Evolutionary conservation across 1,140 invertebrate species (phyloP).

Genomic region (Drosophila erecta): DNA sequence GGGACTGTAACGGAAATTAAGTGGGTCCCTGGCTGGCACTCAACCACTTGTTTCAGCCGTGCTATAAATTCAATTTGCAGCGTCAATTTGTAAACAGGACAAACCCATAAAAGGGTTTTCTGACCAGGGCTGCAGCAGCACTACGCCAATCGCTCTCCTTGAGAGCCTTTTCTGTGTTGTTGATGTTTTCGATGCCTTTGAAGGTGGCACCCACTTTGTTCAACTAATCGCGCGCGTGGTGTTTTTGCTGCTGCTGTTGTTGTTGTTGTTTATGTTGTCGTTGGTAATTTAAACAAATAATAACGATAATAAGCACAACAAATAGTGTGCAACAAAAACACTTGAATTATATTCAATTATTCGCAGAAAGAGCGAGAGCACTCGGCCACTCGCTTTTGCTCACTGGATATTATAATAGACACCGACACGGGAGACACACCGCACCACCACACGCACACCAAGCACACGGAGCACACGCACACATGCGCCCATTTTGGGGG

Average conservation of each 20-base stretch:
- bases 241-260: background rate
- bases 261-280: constrained; percentile 37
- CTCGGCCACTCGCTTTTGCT: constrained; percentile 37
- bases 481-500: constrained; percentile 24
- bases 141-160: constrained; percentile 24
- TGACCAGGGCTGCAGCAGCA: constrained; percentile 57
- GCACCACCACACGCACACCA: background rate
- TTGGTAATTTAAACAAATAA: constrained; percentile 79
- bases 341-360: constrained; percentile 81
- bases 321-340: constrained; percentile 78
- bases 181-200: constrained; percentile 24
- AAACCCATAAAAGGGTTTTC: constrained; percentile 69
- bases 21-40: constrained; percentile 62
- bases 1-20: constrained; percentile 68
- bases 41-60: constrained; percentile 70
- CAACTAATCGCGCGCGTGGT: constrained; percentile 20
- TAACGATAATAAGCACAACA: constrained; percentile 77
- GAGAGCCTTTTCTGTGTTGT: constrained; percentile 20
- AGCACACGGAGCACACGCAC: constrained; percentile 9
- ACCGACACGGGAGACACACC: constrained; percentile 28
- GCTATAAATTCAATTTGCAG: constrained; percentile 71
- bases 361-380: constrained; percentile 42
- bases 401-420: constrained; percentile 70
- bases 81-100: constrained; percentile 76
- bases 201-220: background rate